Conservation (phyloP, 2,113 vertebrate species). For the Mixornis gularis region DNA sequence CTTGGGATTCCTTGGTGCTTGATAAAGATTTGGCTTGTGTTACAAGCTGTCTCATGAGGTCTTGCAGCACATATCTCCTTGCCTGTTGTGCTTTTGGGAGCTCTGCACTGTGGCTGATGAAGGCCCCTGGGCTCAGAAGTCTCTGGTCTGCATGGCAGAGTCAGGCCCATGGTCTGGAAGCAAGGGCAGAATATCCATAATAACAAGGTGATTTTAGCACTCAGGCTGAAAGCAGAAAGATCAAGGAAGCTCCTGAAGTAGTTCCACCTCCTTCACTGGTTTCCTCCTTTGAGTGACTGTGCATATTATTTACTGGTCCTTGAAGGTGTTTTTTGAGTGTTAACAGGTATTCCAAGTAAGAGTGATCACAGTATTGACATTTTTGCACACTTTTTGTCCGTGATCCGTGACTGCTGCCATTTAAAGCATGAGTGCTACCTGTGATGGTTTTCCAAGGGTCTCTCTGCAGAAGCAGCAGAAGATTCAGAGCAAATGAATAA, state of each 20-base stretch:
- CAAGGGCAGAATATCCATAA: rapidly evolving
- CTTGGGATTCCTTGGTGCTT: not conserved
- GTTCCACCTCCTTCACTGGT: not conserved
- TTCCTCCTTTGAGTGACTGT: not conserved
- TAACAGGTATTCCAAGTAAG: not conserved
- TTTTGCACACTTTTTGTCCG: rapidly evolving
- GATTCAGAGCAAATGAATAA: not conserved
- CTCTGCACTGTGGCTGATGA: not conserved
- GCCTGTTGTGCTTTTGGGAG: not conserved
- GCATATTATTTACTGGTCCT: not conserved
- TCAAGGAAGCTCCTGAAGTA: not conserved
- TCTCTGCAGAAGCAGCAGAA: not conserved
- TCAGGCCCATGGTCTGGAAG: not conserved
- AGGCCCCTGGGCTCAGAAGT: not conserved
- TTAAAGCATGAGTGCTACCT: not conserved
- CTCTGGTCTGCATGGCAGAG: not conserved
- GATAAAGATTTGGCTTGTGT: not conserved
- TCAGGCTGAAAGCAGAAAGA: not conserved
- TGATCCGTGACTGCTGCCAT: not conserved
- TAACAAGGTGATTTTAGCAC: not conserved
- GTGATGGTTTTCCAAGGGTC: not conserved
- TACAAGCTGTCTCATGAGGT: not conserved
- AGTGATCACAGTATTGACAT: not conserved
- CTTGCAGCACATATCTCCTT: rapidly evolving
- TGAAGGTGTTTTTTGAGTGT: not conserved